Conservation (phyloP, 1,140 invertebrate species). For the Macrosteles quadrilineatus region DNA sequence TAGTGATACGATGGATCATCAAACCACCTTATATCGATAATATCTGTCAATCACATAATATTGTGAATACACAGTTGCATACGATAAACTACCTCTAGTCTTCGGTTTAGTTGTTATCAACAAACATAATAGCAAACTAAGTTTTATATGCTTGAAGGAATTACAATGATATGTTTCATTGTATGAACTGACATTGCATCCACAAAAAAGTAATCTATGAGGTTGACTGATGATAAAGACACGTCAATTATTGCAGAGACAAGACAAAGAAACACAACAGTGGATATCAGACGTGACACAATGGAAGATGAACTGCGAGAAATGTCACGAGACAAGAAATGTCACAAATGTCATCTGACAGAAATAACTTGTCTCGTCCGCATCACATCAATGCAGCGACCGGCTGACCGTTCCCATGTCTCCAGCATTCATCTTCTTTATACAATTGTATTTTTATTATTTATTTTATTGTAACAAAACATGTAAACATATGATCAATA, state of each 20-base stretch:
- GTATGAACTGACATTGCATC: no score
- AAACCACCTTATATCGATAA: no score
- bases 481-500: no score
- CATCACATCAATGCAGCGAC: not conserved
- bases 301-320: conserved; percentile 6
- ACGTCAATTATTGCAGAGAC: not conserved
- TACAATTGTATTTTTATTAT: not conserved
- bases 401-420: conserved; percentile 6
- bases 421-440: not conserved
- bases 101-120: no score
- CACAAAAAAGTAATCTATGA: not conserved
- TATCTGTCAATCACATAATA: no score
- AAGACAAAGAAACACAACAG: conserved; percentile 10
- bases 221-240: not conserved
- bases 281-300: conserved; percentile 11
- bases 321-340: not conserved
- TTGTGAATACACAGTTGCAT: no score
- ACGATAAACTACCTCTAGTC: no score
- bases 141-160: no score
- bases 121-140: no score
- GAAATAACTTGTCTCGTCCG: conserved; percentile 11
- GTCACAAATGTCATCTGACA: conserved; percentile 10
- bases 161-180: no score
- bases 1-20: no score
- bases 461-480: no score